These are phyloP conservation scores for Zosterops lateralis DNA, from an alignment of 2,113 vertebrate genomes.

Conservation along the genomic window DNA sequence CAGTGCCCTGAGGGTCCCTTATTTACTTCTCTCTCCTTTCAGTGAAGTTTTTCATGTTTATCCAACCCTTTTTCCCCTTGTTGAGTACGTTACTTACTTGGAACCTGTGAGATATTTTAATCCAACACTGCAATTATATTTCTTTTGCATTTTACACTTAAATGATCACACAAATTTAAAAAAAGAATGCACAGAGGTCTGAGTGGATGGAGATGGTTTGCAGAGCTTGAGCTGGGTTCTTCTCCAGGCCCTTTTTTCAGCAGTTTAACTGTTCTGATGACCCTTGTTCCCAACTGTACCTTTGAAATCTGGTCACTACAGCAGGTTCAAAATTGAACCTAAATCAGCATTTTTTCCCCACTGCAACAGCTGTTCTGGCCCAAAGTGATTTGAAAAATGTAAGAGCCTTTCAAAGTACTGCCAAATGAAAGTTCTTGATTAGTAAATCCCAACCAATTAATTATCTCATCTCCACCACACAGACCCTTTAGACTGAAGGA, in stretches of 20 bases:
- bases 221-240: background rate
- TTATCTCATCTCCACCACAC: background rate
- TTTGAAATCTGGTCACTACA: background rate
- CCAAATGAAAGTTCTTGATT: background rate
- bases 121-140: background rate
- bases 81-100: background rate
- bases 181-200: background rate
- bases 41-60: background rate
- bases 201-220: background rate
- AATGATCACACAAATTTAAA: background rate
- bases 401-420: background rate
- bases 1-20: background rate
- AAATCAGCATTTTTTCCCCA: background rate
- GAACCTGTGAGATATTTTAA: background rate
- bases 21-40: background rate
- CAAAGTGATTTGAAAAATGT: background rate
- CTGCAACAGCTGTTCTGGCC: background rate
- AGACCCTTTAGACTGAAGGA: background rate
- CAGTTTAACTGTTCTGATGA: background rate
- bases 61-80: background rate
- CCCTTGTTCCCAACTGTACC: background rate
- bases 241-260: background rate
- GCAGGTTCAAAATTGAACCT: background rate
- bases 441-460: background rate
- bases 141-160: background rate